Conservation (phyloP, 2,797 vertebrate species). For the Neolamprologus multifasciatus region DNA sequence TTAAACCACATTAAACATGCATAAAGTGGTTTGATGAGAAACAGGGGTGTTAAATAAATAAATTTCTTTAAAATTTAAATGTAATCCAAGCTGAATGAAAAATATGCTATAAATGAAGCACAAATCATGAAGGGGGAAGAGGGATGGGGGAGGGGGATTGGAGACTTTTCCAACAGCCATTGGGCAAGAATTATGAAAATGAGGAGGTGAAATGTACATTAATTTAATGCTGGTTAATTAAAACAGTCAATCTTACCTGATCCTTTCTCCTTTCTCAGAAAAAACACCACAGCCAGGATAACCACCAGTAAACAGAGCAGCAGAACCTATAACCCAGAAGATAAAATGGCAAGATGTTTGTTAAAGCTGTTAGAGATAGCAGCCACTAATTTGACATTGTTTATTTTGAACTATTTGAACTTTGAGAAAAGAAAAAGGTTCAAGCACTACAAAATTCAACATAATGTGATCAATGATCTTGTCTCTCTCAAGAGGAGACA, state of each 20-base stretch:
- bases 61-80: neutral
- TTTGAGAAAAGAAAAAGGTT: neutral
- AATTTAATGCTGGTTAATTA: neutral
- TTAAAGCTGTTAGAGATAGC: neutral
- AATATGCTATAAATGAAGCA: neutral
- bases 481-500: neutral
- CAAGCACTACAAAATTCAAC: neutral
- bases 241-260: slow-evolving; percentile 68
- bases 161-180: neutral
- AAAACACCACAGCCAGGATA: slow-evolving; percentile 83
- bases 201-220: neutral
- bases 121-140: neutral
- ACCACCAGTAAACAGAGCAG: slow-evolving; percentile 80
- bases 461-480: neutral
- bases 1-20: neutral
- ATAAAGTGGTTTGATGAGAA: neutral
- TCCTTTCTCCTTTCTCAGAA: slow-evolving; percentile 71
- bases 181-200: neutral
- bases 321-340: slow-evolving; percentile 74
- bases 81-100: neutral
- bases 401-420: neutral
- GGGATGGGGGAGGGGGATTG: neutral
- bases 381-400: neutral
- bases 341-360: neutral
- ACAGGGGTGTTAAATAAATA: neutral